Evolutionary conservation across 1,140 invertebrate genomes (phyloP), one percentile per base, ranked within the genome.

Genomic region (Pinna nobilis): DNA sequence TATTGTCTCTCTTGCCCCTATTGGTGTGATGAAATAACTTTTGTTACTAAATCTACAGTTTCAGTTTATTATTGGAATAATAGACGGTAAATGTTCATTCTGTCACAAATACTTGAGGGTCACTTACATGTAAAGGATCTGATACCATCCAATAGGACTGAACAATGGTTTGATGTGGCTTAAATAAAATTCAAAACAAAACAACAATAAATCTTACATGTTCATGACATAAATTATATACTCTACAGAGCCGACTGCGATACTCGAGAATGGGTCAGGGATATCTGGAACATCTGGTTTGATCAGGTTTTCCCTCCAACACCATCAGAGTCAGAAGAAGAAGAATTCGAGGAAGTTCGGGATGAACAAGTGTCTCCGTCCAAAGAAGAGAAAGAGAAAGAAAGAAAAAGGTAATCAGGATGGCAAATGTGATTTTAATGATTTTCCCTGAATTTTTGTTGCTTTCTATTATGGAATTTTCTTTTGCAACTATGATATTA

Each of bases 231-330:
- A 18, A 0, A 20, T 2, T 47, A 18, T 47, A 33, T 63, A 63
- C 64, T 53, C 37, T 70, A 57, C 74, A 82, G 80, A 9, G 41
- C 47, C 60, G 74, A 79, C 33, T 66, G 73, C 5, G 80, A 84
- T 70, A 76, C 80, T 25, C 70, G 87, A 30, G 88, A 89, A 59
- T 89, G 86, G 84, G 82, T 83, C 5, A 60, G 88, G 13, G 82
- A 80, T 33, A 85, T 89, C 37, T 89, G 88, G 88, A 86, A 89
- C 70, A 51, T 20, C 1, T 89, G 88, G 88, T 89, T 89, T 83
- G 87, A 89, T 74, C 79, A 88, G 49, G 78, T 86, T 3, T 89
- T 79, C 67, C 86, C 88, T 15, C 83, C 84, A 7, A 83, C 83
- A 0, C 85, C 82, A 1, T 63, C 74, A 15, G 75, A 80, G 2